Conservation (phyloP, 2,888 invertebrate species). For the Pristionchus mayeri region DNA sequence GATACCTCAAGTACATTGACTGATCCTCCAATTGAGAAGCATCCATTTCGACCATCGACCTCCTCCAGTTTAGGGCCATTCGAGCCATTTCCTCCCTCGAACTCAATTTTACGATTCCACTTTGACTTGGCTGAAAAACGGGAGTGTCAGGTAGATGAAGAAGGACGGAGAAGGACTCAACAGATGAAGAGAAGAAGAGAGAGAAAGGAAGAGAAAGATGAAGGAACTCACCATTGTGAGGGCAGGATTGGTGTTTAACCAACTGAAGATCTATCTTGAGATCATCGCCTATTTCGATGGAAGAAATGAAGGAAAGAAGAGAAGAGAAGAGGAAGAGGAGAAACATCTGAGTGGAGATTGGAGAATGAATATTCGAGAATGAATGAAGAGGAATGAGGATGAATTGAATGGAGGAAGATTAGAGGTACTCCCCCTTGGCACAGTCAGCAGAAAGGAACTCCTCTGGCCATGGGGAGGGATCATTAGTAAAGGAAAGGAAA, state of each 20-base stretch:
- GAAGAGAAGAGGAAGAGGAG: neutral
- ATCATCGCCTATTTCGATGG: conserved; percentile 68
- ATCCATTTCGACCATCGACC: conserved; percentile 56
- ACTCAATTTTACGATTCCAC: conserved; percentile 74
- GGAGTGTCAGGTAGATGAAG: conserved; percentile 45
- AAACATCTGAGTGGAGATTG: neutral
- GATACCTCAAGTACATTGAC: conserved; percentile 69
- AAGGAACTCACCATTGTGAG: conserved; percentile 49
- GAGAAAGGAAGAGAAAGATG: neutral
- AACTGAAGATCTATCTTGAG: conserved; percentile 70
- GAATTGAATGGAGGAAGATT: neutral
- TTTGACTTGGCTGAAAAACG: conserved; percentile 62
- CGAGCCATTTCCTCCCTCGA: conserved; percentile 70
- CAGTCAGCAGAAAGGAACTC: neutral
- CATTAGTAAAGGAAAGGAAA: neutral
- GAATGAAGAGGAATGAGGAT: neutral
- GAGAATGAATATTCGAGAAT: neutral
- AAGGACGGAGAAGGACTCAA: neutral
- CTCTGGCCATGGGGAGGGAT: neutral
- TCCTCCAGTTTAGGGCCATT: conserved; percentile 70
- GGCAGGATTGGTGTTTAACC: conserved; percentile 75
- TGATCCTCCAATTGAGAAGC: conserved; percentile 71
- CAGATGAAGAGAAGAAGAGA: neutral
- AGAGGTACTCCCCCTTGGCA: neutral
- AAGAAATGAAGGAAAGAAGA: neutral